Base-by-base conservation (phyloP, 2,888 invertebrate species). In the Stenoptilia bipunctidactyla region DNA sequence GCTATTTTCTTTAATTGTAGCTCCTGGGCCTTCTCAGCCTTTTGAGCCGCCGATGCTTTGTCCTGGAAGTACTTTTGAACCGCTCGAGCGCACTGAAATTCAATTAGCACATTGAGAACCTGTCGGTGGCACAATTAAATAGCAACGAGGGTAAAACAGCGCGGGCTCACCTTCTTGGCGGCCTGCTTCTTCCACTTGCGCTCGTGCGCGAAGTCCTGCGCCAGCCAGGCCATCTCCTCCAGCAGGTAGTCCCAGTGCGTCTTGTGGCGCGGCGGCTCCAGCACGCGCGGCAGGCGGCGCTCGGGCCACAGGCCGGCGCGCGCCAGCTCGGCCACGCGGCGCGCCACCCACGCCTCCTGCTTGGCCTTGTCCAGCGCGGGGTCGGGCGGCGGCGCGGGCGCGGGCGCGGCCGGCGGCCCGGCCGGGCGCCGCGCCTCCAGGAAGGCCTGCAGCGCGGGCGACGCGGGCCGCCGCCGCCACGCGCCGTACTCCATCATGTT, bases 181-280 rank as follows among this genome's bases (percentile, higher is more conserved):
- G 96, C 94, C 44, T 94, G 92, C 70, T 96, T 96, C 66, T 99
- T 99, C 96, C 97, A 97, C 70, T 97, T 97, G 47, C 98, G 88
- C 75, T 99, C 99, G 70, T 97, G 95, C 15, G 94, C 94, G 79
- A 99, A 99, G 80, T 99, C 98, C 30, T 96, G 93, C 27, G 97
- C 95, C 51, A 99, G 86, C 99, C 99, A 99, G 30, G 93, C 92
- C 96, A 98, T 97, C 83, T 99, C 99, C 75, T 99, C 98, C 34
- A 99, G 84, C 48, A 99, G 84, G 75, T 97, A 98, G 76, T 99
- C 99, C 98, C 98, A 98, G 74, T 99, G 98, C 15, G 95, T 92
- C 83, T 98, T 98, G 39, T 90, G 86, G 47, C 98, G 87, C 45
- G 91, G 88, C 52, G 96, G 95, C 77, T 96, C 96, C 65, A 94